Base-by-base conservation (phyloP, 2,113 vertebrate species). In the Daubentonia madagascariensis region DNA sequence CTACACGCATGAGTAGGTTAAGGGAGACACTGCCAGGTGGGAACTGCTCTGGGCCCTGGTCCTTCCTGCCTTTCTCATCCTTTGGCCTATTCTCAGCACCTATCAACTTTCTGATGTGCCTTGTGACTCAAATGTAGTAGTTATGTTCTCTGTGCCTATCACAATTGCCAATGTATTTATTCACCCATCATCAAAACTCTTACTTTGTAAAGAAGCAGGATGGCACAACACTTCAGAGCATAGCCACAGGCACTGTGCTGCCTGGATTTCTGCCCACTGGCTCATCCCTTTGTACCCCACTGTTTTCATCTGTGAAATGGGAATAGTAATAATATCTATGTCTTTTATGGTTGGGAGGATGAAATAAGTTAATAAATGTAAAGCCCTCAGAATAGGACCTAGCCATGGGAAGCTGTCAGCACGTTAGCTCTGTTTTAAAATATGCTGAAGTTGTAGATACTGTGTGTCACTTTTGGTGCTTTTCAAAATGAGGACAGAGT, bases 221-320 rank as follows among this genome's bases (percentile, higher is more conserved):
- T 1, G 22, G 52, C 54, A n/a, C 2, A 9, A 0, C 1, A 22
- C 17, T 30, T 76, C 32, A 70, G 23, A 9, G 23, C 0, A 20
- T 16, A 95, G 63, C 30, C 50, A 30, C 0, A 37, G 32, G 73
- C 28, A 30, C 6, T 6, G 4, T 6, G 2, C 1, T 35, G 5
- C 7, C 40, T 61, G 23, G 25, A 8, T 50, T 75, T 79, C 17
- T 10, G 37, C 2, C 1, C 35, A 1, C 25, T 23, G 20, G 11
- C 23, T 43, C 4, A 25, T 7, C 22, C 70, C 45, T 40, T 40
- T 54, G 20, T n/a, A 40, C 4, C 12, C 32, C 3, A 32, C 61
- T 70, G 73, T 63, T 45, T 11, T 84, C 30, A 52, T 67, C 23
- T 70, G 28, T 70, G 52, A 92, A 45, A 59, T 43, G 6, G 45